Percentiles rank a stretch among this genome's conserved stretches.
Conservation (phyloP, 2,797 vertebrate genomes). For the Leptoclinus maculatus region DNA sequence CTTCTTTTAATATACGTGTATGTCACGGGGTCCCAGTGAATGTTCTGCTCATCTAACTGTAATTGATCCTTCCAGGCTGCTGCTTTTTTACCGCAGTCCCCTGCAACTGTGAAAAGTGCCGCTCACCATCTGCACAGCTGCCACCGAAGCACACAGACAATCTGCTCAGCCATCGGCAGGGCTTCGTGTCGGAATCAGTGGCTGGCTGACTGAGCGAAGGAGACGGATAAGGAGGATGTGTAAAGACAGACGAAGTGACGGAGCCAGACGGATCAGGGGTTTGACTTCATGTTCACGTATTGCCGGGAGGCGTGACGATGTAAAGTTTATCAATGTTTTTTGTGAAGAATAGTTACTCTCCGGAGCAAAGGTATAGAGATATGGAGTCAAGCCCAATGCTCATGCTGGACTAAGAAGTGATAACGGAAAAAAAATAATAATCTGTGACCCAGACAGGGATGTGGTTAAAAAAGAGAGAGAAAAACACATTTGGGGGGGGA, state of each 20-base stretch:
- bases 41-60: slow-evolving; percentile 44
- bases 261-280: slow-evolving; percentile 16
- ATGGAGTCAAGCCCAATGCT: background rate
- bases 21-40: slow-evolving; percentile 21
- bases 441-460: slow-evolving; percentile 18
- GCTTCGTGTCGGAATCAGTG: slow-evolving; percentile 40
- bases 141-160: slow-evolving; percentile 38
- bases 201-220: slow-evolving; percentile 43
- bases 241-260: slow-evolving; percentile 48
- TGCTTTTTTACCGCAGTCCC: slow-evolving; percentile 46
- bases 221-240: slow-evolving; percentile 40
- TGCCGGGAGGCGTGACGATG: background rate
- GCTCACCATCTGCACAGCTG: slow-evolving; percentile 62
- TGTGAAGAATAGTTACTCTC: background rate
- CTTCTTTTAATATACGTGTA: background rate
- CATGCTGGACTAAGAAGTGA: slow-evolving; percentile 4
- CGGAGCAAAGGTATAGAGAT: background rate
- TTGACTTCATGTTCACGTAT: slow-evolving; percentile 16
- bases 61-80: slow-evolving; percentile 59
- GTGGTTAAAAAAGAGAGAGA: slow-evolving; percentile 13
- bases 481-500: background rate
- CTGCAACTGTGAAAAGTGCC: slow-evolving; percentile 40
- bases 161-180: slow-evolving; percentile 45
- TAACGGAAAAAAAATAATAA: background rate
- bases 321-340: background rate